phyloP scores from a whole-genome alignment of 2,797 vertebrate genomes.

The Pantherophis alleghaniensis region DNA sequence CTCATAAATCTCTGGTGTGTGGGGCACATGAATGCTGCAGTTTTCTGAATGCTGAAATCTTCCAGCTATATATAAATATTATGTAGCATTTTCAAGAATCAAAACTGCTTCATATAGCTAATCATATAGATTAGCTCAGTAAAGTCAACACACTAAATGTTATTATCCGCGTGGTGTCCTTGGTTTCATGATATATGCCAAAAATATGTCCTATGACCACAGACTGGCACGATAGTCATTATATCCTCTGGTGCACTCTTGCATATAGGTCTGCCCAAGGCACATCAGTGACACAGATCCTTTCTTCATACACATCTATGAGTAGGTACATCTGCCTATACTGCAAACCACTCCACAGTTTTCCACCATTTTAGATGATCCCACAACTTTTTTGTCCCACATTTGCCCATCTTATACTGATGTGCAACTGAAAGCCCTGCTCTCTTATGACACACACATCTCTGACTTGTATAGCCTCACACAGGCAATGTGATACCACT shows the following conservation, averaged over 20 bases:
- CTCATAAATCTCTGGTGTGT: neutral
- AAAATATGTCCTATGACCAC: neutral
- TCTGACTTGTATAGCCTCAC: neutral
- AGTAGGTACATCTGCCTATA: neutral
- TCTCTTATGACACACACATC: neutral
- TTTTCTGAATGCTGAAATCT: neutral
- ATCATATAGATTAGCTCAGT: neutral
- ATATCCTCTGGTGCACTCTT: neutral
- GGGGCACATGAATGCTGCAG: neutral
- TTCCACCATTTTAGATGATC: neutral
- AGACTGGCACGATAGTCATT: neutral
- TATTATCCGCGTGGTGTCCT: neutral
- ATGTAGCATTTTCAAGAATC: neutral
- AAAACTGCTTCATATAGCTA: neutral
- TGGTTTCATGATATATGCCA: neutral
- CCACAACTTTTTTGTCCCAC: neutral
- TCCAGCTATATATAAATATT: neutral
- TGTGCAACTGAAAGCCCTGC: neutral
- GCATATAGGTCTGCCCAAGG: neutral
- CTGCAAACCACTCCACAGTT: neutral
- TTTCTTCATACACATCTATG: neutral
- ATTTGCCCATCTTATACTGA: neutral
- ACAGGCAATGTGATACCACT: conserved; percentile 2
- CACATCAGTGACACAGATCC: neutral
- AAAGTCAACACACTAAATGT: neutral